Evolutionary conservation across 2,797 vertebrate genomes (phyloP), one percentile per base, ranked within the genome.

Genomic region (Chiloscyllium punctatum): DNA sequence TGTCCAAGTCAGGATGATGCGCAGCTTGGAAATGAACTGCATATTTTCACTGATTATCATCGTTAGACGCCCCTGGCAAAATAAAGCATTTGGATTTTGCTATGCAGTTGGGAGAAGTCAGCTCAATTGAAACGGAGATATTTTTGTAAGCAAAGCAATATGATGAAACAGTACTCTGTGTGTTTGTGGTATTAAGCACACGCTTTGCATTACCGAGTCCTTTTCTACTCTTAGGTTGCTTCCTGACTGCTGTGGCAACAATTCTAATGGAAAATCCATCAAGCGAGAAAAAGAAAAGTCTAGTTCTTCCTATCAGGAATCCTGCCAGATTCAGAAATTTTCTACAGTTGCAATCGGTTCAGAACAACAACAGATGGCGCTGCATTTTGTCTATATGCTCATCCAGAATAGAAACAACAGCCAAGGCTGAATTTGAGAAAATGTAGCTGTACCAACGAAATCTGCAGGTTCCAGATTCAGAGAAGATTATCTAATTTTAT

Each of bases 311-410:
- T 30, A 48, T 94, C 69, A 25, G 37, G 25, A 30, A 94, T 74
- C 11, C 57, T 4, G 69, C 94, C 7, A 23, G 37, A 74, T 71
- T 53, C 42, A 30, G 71, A 95, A 94, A 53, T n/a, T 33, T 77
- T 95, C 48, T 71, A 95, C 94, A 95, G 57, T 66, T n/a, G 88
- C 57, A 33, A 57, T 91, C 53, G 66, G 15, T 16, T 57, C 30
- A 66, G 5, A 57, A 95, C n/a, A 95, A 4, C 92, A 94, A 77
- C 94, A 95, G 94, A 95, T 95, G 94, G 94, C 48, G 94, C 71
- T 95, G 42, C 48, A 95, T 95, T 77, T 42, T 95, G 27, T 77
- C 94, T 48, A 74, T 25, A 53, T 27, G 4, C 16, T 33, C 71
- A 95, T 77, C 30, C 48, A 51, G 42, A 95, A 95, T 21, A n/a